Conservation (phyloP, 1,140 invertebrate genomes). For the Habropoda laboriosa region DNA sequence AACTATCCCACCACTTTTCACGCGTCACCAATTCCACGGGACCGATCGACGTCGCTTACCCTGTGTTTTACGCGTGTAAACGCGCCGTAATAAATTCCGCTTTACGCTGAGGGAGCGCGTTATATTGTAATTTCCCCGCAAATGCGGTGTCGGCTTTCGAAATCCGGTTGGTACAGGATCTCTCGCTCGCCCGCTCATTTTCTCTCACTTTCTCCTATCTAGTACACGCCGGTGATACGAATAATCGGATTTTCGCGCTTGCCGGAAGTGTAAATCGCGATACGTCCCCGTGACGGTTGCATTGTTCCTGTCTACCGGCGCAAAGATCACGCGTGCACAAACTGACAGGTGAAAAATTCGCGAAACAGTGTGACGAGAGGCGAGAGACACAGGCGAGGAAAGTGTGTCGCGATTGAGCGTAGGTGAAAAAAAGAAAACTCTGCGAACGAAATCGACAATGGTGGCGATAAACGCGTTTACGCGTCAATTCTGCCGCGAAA, state of each 20-base stretch:
- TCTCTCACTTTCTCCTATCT: not conserved
- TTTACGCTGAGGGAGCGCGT: conserved; percentile 9
- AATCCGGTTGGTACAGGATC: conserved; percentile 15
- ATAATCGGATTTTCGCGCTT: conserved; percentile 60
- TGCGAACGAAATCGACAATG: not conserved
- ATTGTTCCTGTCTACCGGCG: conserved; percentile 27
- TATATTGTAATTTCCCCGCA: conserved; percentile 60
- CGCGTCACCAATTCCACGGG: not conserved
- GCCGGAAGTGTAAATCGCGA: conserved; percentile 48
- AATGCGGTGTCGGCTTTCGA: conserved; percentile 32
- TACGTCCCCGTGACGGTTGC: conserved; percentile 35
- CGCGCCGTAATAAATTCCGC: conserved; percentile 32
- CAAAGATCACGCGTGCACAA: not conserved
- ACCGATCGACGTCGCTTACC: conserved; percentile 1
- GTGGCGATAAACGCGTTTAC: conserved; percentile 6
- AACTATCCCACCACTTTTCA: conserved; percentile 10
- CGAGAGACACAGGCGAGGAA: no score
- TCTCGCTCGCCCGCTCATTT: not conserved
- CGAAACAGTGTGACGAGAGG: not conserved
- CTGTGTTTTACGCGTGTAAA: conserved; percentile 22
- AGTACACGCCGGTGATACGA: conserved; percentile 40
- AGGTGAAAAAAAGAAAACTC: not conserved
- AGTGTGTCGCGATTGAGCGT: not conserved
- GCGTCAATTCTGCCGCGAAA: not conserved
- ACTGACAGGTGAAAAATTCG: conserved; percentile 12